Evolutionary conservation across 2,888 invertebrate species (phyloP).

Genomic region (Melolontha melolontha): DNA sequence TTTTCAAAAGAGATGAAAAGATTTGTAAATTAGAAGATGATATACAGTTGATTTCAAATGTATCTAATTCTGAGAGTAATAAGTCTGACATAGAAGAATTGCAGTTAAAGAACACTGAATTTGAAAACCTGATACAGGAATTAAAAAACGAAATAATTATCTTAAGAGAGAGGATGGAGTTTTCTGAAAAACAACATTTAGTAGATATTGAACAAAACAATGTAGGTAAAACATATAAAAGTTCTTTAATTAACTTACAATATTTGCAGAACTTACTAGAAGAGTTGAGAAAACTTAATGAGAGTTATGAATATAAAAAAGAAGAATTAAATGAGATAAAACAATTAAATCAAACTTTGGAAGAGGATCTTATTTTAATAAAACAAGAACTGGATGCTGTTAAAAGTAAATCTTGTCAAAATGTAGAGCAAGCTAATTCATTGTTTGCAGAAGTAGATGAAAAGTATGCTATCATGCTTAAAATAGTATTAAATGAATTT

Average conservation of each 20-base stretch:
- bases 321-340: slow-evolving; percentile 54
- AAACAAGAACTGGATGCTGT: slow-evolving; percentile 55
- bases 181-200: slow-evolving; percentile 48
- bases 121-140: slow-evolving; percentile 24
- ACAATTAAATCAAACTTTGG: slow-evolving; percentile 51
- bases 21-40: no score
- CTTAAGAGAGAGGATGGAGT: slow-evolving; percentile 47
- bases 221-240: background rate
- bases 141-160: slow-evolving; percentile 28
- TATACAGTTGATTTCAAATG: no score
- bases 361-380: slow-evolving; percentile 54
- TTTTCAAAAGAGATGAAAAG: no score
- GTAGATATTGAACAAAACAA: slow-evolving; percentile 14
- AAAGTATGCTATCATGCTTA: slow-evolving; percentile 43
- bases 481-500: no score
- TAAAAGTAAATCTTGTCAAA: slow-evolving; percentile 56
- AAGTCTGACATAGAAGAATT: slow-evolving; percentile 17
- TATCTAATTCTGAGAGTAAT: no score
- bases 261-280: slow-evolving; percentile 39
- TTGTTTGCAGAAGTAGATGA: slow-evolving; percentile 62
- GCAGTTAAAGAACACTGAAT: slow-evolving; percentile 29
- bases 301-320: slow-evolving; percentile 48
- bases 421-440: slow-evolving; percentile 58
- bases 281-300: slow-evolving; percentile 28
- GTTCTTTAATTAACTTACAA: background rate